Evolutionary conservation across 2,888 invertebrate species (phyloP).

Genomic region (Sclerodermus sp.): DNA sequence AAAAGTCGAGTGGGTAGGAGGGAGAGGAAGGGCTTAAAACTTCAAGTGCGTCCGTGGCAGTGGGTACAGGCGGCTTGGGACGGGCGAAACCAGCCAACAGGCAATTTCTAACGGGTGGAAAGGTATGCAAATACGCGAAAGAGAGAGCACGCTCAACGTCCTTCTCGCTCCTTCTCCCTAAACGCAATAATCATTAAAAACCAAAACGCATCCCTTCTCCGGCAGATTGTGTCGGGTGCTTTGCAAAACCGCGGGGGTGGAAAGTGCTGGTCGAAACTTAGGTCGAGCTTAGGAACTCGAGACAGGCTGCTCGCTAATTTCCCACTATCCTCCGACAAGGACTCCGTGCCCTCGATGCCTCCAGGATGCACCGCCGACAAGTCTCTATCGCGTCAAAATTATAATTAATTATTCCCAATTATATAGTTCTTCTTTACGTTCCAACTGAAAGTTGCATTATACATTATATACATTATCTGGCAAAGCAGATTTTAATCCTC

Average conservation of each 20-base stretch:
- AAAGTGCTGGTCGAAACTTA: no score
- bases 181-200: slow-evolving; percentile 54
- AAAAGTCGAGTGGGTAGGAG: slow-evolving; percentile 10
- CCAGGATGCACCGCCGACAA: no score
- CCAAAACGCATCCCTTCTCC: slow-evolving; percentile 35
- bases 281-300: no score
- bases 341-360: no score
- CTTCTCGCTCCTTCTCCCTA: slow-evolving; percentile 34
- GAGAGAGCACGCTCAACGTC: slow-evolving; percentile 43
- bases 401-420: no score
- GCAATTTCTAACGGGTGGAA: slow-evolving; percentile 51
- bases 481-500: no score
- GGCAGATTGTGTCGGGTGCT: not conserved
- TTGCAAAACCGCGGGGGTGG: slow-evolving; percentile 3
- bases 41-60: slow-evolving; percentile 40
- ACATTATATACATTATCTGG: no score
- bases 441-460: no score
- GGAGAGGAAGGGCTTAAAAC: slow-evolving; percentile 44
- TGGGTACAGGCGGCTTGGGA: slow-evolving; percentile 32
- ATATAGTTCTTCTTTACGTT: no score
- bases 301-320: no score
- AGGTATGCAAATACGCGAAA: slow-evolving; percentile 52
- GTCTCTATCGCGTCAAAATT: no score
- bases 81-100: slow-evolving; percentile 33
- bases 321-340: no score